A percentile compares a stretch with the other conserved stretches of the same genome.
Evolutionary conservation across 1,140 invertebrate genomes (phyloP).

Genomic region (Thaumatotibia leucotreta): DNA sequence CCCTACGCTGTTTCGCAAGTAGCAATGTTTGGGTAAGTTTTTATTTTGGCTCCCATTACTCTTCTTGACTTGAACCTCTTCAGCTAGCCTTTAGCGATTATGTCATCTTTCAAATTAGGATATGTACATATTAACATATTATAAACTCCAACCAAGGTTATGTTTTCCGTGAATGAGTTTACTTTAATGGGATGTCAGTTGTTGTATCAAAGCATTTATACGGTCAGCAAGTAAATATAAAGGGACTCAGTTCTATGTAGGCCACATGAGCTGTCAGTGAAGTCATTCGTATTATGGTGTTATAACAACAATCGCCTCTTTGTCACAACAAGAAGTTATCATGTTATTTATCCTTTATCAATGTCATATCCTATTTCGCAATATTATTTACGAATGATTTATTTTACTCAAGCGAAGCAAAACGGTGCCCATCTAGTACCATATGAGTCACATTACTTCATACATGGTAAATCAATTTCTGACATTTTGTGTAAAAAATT

Average conservation of each 20-base stretch:
- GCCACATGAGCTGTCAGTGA: conserved; percentile 19
- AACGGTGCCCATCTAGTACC: too few species aligned
- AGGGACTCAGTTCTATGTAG: not conserved
- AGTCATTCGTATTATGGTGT: conserved; percentile 28
- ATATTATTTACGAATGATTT: too few species aligned
- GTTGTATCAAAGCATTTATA: conserved; percentile 6
- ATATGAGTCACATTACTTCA: too few species aligned
- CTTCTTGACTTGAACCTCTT: not conserved
- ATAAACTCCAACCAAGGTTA: not conserved
- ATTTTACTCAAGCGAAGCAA: too few species aligned
- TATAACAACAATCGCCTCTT: conserved; percentile 10
- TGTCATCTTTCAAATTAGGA: conserved; percentile 17
- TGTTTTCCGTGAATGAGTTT: conserved; percentile 4
- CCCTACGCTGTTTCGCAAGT: conserved; percentile 21
- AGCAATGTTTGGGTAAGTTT: conserved; percentile 15
- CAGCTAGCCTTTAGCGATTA: conserved; percentile 14
- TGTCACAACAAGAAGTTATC: conserved; percentile 17
- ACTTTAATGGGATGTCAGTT: not conserved
- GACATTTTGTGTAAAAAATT: too few species aligned
- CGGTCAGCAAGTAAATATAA: conserved; percentile 6
- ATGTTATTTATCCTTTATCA: too few species aligned
- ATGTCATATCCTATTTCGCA: too few species aligned
- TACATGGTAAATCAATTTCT: too few species aligned
- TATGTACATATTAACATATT: too few species aligned
- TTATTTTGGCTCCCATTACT: conserved; percentile 1